Base-by-base conservation (phyloP, 2,888 invertebrate genomes). In the Orchesella flavescens region DNA sequence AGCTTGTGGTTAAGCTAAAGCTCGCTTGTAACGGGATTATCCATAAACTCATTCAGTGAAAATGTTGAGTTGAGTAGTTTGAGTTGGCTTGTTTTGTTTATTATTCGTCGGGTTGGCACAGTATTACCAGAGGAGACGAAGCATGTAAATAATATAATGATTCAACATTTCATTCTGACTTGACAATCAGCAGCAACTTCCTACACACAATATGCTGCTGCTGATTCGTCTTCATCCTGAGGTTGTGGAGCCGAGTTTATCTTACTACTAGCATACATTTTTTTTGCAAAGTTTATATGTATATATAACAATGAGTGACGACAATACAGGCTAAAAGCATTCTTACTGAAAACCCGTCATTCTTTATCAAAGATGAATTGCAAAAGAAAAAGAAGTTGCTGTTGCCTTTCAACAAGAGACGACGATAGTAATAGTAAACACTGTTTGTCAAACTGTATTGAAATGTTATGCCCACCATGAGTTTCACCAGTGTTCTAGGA, bases 1-100 rank as follows among this genome's bases (percentile, higher is more conserved):
- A 12, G 43, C 66, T 66, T 66, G n/a, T 66, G 44, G 66, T 63
- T 24, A 63, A 63, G 43, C 43, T 57, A 15, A 17, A 24, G 46
- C 44, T 59, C 21, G 15, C 34, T 2, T 55, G 24, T 72, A 72
- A 72, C 72, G 72, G 72, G 72, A 72, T 59, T 44, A 55, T 72
- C 59, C 59, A 59, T 72, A 59, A 55, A n/a, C 13, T 43, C 34
- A 72, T 21, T 71, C 24, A 66, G 19, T n/a, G 7, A 34, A 34
- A 34, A n/a, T n/a, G n/a, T n/a, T n/a, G 34, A 34, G 34, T 34
- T 34, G 44, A 66, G 66, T 66, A 12, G 66, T 43, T 66, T 2
- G 66, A 12, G 66, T 43, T 66, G 34, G 66, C 66, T 19, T 44
- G 46, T 44, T 59, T 59, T 10, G 34, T 34, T 34, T 34, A 34